phyloP scores from a whole-genome alignment of 2,113 vertebrate species.

The Stomatorhinus ivindoensis region DNA sequence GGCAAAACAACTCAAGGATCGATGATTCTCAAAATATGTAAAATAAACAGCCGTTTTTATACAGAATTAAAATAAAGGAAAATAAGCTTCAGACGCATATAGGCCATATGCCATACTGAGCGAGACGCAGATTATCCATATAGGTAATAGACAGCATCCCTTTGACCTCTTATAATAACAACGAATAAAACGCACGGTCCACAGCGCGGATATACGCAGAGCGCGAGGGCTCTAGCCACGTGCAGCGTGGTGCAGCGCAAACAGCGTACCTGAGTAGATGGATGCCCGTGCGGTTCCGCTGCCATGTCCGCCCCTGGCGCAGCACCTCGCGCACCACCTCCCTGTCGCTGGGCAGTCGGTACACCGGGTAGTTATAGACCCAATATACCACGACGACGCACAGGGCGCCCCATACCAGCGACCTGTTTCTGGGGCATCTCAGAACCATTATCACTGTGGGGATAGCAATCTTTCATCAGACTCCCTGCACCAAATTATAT shows the following conservation, averaged over 20 bases:
- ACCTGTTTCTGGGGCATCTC: slow-evolving; percentile 72
- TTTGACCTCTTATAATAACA: background rate
- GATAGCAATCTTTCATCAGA: background rate
- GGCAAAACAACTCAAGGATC: background rate
- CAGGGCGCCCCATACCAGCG: slow-evolving; percentile 78
- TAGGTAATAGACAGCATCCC: background rate
- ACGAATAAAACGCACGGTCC: background rate
- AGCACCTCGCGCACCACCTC: slow-evolving; percentile 81
- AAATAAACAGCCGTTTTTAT: background rate
- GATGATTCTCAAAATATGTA: background rate
- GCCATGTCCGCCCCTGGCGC: slow-evolving; percentile 74
- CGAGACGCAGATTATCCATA: background rate
- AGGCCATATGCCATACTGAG: background rate
- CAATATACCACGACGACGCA: slow-evolving; percentile 81
- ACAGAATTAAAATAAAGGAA: background rate
- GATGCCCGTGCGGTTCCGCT: slow-evolving; percentile 72
- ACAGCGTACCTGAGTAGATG: slow-evolving; percentile 69
- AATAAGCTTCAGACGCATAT: background rate
- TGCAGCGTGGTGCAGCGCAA: background rate
- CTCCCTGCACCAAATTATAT: background rate
- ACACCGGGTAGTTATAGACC: slow-evolving; percentile 83
- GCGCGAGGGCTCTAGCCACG: background rate
- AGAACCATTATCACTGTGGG: slow-evolving; percentile 51
- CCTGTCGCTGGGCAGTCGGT: slow-evolving; percentile 77
- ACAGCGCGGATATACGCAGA: background rate